Evolutionary conservation across 2,113 vertebrate genomes (phyloP), one percentile per base, ranked within the genome.

Genomic region (Cyprinodon variegatus): DNA sequence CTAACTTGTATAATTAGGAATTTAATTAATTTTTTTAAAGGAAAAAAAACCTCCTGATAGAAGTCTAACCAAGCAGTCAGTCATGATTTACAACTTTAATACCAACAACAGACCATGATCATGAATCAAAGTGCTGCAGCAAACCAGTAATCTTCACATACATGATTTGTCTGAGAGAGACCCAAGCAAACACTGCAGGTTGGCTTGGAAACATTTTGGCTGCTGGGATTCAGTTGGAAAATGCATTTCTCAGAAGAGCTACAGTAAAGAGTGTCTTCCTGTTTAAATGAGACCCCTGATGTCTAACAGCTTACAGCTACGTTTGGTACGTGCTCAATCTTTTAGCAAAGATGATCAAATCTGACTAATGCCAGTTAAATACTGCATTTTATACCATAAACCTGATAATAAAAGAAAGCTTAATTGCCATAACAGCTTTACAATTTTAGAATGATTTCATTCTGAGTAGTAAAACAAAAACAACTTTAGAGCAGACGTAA

Each of bases 221-320:
- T 88, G 83, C 84, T 79, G 74, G 50, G 72, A 53, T 62, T 78
- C 67, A 40, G n/a, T 41, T 67, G 57, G 65, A 68, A 53, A 68
- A 73, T 64, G 65, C 48, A 39, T 71, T 5, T 50, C 40, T 29
- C 3, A 68, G 64, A 64, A 57, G 76, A 80, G 86, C 83, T 85
- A 83, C 83, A 73, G 53, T 45, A 12, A 43, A 65, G 70, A 72
- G 38, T 5, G 3, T 38, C 6, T 10, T 45, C 11, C 43, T 45
- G 43, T 45, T 45, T 11, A 45, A 45, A 45, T 45, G 9, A 45
- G 43, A 45, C 43, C 9, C 43, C 43, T 45, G 43, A 45, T 45
- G 5, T 45, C 9, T 45, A 45, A 45, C 11, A 8, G 43, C 43
- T 45, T 11, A 3, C 5, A 57, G 50, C 8, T 6, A n/a, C n/a